Conservation (phyloP, 2,888 invertebrate species). For the Rotaria magnacalcarata region DNA sequence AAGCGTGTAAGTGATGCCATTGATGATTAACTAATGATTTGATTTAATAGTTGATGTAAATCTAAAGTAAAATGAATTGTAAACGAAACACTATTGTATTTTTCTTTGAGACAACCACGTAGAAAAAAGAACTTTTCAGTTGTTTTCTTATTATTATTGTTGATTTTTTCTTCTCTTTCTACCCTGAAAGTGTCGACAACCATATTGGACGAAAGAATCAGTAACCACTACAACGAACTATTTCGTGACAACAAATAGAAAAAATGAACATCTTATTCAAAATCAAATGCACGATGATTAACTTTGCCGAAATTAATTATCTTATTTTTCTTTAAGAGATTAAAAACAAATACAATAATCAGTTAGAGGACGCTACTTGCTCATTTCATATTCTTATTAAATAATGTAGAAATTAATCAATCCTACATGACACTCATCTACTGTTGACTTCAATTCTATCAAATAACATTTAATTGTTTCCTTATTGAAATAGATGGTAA, state of each 20-base stretch:
- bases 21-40: not conserved
- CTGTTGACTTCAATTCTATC: too few species aligned
- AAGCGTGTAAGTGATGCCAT: constrained; percentile 17
- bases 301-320: too few species aligned
- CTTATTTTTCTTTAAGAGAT: not conserved
- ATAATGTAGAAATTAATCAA: too few species aligned
- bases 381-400: not conserved
- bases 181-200: not conserved
- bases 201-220: not conserved
- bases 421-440: too few species aligned
- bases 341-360: not conserved
- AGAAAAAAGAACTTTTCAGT: not conserved
- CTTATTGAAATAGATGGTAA: too few species aligned
- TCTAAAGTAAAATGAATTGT: not conserved
- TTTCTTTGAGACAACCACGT: not conserved
- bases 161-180: not conserved
- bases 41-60: not conserved
- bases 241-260: not conserved
- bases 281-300: too few species aligned
- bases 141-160: constrained; percentile 22
- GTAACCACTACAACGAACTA: not conserved
- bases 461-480: too few species aligned
- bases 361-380: not conserved
- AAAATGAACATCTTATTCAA: not conserved
- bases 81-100: not conserved